Conservation (phyloP, 2,797 vertebrate genomes). For the Pseudochaenichthys georgianus region DNA sequence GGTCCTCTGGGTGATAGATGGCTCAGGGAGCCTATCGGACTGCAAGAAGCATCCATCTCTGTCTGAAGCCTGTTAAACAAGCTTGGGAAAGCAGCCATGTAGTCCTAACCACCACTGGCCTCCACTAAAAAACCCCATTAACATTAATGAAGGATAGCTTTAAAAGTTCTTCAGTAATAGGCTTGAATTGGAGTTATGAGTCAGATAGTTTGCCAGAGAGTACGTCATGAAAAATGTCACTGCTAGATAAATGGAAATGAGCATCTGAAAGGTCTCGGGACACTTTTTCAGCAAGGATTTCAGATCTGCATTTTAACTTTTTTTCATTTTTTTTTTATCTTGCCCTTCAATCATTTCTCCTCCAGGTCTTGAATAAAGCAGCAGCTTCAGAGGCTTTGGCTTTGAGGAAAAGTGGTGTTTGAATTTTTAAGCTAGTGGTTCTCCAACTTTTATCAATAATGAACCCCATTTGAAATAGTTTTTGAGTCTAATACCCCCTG, state of each 20-base stretch:
- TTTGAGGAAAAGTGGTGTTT: slow-evolving; percentile 61
- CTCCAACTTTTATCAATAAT: no score
- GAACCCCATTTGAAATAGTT: no score
- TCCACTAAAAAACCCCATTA: slow-evolving; percentile 85
- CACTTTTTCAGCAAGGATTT: slow-evolving; percentile 65
- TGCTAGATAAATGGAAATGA: slow-evolving; percentile 76
- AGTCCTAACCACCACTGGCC: slow-evolving; percentile 85
- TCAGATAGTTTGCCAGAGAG: slow-evolving; percentile 81
- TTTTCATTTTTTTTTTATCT: slow-evolving; percentile 36
- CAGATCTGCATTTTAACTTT: slow-evolving; percentile 54
- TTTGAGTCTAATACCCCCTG: no score
- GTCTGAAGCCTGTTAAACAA: slow-evolving; percentile 84
- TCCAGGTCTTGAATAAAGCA: slow-evolving; percentile 54
- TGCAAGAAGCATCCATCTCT: slow-evolving; percentile 79
- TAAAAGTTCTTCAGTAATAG: slow-evolving; percentile 86
- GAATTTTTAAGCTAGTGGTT: slow-evolving; percentile 11
- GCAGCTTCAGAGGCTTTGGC: slow-evolving; percentile 40
- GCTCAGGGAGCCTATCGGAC: slow-evolving; percentile 81
- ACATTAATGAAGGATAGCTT: slow-evolving; percentile 88
- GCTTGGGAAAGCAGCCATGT: slow-evolving; percentile 86
- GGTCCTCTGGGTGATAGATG: slow-evolving; percentile 82
- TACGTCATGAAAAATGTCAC: slow-evolving; percentile 81
- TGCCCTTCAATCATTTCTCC: slow-evolving; percentile 51
- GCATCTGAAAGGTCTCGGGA: slow-evolving; percentile 72
- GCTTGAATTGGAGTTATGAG: slow-evolving; percentile 84